Base-by-base conservation (phyloP, 1,140 invertebrate genomes). In the Procambarus clarkii region DNA sequence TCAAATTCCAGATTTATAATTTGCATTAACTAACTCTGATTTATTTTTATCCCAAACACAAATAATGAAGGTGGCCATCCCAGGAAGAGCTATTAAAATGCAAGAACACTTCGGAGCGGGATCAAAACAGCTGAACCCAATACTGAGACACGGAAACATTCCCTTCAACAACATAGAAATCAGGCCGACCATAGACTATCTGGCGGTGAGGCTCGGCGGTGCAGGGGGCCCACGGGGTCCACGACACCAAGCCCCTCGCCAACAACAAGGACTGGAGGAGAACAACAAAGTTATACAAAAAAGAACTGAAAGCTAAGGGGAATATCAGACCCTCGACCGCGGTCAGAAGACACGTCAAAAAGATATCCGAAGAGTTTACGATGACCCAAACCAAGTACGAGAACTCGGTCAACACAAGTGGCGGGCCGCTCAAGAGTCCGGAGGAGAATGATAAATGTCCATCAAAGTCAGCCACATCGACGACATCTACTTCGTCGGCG, bases 331-430 rank as follows among this genome's bases (percentile, higher is more conserved):
- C 92, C 0, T 92, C 92, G 13, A 89, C 87, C 34, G 91, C 92
- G 34, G 92, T 93, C 13, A 81, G 87, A 15, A 76, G 77, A 21
- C 92, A 91, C 86, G 92, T 93, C 3, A 93, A 93, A 54, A 93
- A 93, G 77, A 93, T 93, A 21, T 93, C 92, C 0, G 90, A 93
- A 83, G 92, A 93, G 21, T 93, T 93, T 76, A 86, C 91, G n/a
- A 34, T 92, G 85, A 92, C 90, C 2, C 90, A 93, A 24, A 85
- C 84, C 2, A 93, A 93, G 58, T 93, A 91, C 64, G 87, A 93
- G 80, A 93, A 84, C 58, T 50, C 90, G 7, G 76, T 82, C 58
- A 89, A 86, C 71, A 82, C 86, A n/a, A 54, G 79, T 21, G 64
- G 74, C 77, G 48, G 77, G 44, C 58, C 86, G 44, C 24, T 76